Evolutionary conservation across 1,140 invertebrate species (phyloP).

Genomic region (Drosophila ficusphila): DNA sequence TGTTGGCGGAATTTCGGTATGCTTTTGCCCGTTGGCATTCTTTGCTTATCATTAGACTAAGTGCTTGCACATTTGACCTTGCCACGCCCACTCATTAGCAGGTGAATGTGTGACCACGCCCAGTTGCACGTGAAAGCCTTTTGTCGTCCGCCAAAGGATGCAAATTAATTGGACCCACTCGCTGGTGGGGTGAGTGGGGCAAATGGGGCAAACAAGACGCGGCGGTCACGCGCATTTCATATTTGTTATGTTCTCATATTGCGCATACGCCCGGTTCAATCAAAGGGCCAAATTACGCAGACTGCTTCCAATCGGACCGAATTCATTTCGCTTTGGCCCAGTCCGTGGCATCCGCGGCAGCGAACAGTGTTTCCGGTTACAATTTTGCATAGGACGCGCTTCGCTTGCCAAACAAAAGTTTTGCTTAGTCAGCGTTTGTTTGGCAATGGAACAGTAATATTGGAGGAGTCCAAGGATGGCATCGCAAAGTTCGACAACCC

Average conservation of each 20-base stretch:
- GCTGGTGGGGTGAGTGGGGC: not conserved
- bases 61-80: slow-evolving; percentile 48
- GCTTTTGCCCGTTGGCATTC: slow-evolving; percentile 12
- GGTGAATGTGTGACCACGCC: slow-evolving; percentile 3
- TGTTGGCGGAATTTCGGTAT: slow-evolving; percentile 13
- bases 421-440: slow-evolving; percentile 42
- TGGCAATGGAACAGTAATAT: slow-evolving; percentile 23
- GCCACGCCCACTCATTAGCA: slow-evolving; percentile 34
- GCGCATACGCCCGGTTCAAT: slow-evolving; percentile 70
- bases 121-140: slow-evolving; percentile 60
- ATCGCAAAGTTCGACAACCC: slow-evolving; percentile 6
- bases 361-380: slow-evolving; percentile 57
- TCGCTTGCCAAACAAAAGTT: slow-evolving; percentile 56
- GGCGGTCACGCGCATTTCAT: slow-evolving; percentile 54
- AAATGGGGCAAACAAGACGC: slow-evolving; percentile 8
- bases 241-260: slow-evolving; percentile 71
- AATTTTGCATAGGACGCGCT: slow-evolving; percentile 63
- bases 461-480: slow-evolving; percentile 12
- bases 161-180: slow-evolving; percentile 53
- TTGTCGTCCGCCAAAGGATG: slow-evolving; percentile 49
- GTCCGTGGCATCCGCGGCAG: slow-evolving; percentile 5
- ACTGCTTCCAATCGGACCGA: slow-evolving; percentile 19
- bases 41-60: slow-evolving; percentile 49
- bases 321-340: not conserved
- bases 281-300: slow-evolving; percentile 66